Percentiles rank a stretch among this genome's conserved stretches.
Conservation (phyloP, 2,888 invertebrate species). For the Idaea aversata region DNA sequence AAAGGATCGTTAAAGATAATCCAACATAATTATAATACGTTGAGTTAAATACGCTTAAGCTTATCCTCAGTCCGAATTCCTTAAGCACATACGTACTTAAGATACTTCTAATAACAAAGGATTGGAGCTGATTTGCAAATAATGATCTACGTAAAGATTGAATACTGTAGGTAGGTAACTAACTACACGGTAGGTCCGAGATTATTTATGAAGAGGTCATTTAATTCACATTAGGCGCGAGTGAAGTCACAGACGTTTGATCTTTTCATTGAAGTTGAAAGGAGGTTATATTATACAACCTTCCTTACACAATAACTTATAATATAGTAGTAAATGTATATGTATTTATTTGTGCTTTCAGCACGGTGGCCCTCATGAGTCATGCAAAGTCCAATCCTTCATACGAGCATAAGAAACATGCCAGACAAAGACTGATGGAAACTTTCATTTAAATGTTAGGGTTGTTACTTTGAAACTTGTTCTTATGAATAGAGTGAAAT, state of each 20-base stretch:
- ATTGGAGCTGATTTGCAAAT: conserved; percentile 31
- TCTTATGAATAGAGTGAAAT: background rate
- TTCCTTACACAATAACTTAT: background rate
- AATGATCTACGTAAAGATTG: conserved; percentile 27
- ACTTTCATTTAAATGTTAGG: conserved; percentile 29
- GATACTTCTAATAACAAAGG: background rate
- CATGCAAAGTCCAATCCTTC: conserved; percentile 40
- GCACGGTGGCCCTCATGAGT: conserved; percentile 59
- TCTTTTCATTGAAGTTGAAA: conserved; percentile 59
- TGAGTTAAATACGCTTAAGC: background rate
- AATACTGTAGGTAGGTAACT: conserved; percentile 27
- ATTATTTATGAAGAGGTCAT: conserved; percentile 55
- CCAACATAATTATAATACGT: background rate
- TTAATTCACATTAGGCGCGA: conserved; percentile 63
- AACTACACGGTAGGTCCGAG: conserved; percentile 19
- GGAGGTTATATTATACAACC: conserved; percentile 15
- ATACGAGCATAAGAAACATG: conserved; percentile 31
- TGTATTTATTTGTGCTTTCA: conserved; percentile 20
- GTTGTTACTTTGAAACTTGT: conserved; percentile 13
- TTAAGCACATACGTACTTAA: background rate
- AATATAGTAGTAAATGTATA: conserved; percentile 2
- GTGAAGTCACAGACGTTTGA: conserved; percentile 52
- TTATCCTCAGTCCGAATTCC: background rate
- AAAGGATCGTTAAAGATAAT: background rate
- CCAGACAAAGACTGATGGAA: conserved; percentile 43